Base-by-base conservation (phyloP, 2,888 invertebrate species). In the Alsophila aescularia region DNA sequence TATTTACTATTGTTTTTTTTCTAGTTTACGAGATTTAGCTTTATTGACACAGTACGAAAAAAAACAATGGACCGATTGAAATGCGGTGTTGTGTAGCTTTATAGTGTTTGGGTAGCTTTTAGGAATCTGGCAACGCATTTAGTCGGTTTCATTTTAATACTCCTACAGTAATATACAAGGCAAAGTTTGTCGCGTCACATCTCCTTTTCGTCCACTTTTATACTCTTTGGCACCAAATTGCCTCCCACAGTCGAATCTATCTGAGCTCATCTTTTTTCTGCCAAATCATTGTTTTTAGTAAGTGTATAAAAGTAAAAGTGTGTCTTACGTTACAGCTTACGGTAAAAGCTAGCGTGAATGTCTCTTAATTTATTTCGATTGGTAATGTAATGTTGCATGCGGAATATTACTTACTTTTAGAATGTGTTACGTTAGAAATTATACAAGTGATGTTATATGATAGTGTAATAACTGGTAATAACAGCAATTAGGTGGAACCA, bases 271-370 rank as follows among this genome's bases (percentile, higher is more conserved):
- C 29, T 49, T 60, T 62, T 77, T 82, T 79, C 70, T 80, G 83
- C 73, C 66, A 75, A 80, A 80, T 84, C 84, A 85, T 81, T 77
- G 75, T 76, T 77, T 83, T 78, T 75, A 77, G 76, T 63, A 70
- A 69, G 73, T 64, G 65, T 64, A 64, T 29, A 76, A 84, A 84
- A 85, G 85, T 85, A 86, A 85, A 83, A 85, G 85, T 84, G 77
- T 77, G 74, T 70, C 69, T 54, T 67, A 58, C 65, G 66, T 70
- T 58, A 66, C 62, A 66, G 39, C 31, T 49, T 43, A 54, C 57
- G 56, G 61, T 63, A 60, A 62, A 69, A 64, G 64, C 48, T 35
- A 35, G 7, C 50, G 50, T 51, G 44, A 55, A 29, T 51, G 54
- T 49, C 55, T 21, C 32, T 48, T 49, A 14, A 21, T 47, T 45